phyloP scores from a whole-genome alignment of 2,888 invertebrate species.

The Coleophora deauratella region DNA sequence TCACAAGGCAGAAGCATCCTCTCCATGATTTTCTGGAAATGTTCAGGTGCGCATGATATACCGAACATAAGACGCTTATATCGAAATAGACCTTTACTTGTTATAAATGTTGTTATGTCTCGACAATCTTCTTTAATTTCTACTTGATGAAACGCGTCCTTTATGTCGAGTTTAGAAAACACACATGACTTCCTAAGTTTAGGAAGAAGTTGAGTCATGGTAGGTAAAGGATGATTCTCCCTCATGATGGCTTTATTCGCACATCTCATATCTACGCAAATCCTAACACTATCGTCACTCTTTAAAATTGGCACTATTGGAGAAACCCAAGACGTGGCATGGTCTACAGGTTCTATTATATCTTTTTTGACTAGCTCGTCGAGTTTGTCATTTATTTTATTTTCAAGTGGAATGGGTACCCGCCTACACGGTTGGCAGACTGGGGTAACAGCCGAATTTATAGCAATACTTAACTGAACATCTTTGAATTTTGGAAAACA shows the following conservation, averaged over 20 bases:
- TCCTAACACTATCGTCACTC: background rate
- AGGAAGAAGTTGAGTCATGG: constrained; percentile 19
- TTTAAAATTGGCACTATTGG: background rate
- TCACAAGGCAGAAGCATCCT: constrained; percentile 17
- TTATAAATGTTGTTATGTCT: constrained; percentile 18
- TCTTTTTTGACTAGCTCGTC: background rate
- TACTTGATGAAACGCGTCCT: constrained; percentile 17
- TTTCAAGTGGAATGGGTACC: constrained; percentile 7
- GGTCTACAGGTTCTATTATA: background rate
- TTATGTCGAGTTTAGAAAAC: constrained; percentile 16
- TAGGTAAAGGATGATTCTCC: constrained; percentile 17
- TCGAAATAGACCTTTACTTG: constrained; percentile 17
- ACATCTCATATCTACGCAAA: background rate
- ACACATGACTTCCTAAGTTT: constrained; percentile 16
- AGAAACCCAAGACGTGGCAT: background rate
- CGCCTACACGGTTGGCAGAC: constrained; percentile 17
- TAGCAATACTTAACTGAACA: constrained; percentile 6
- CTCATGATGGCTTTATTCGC: constrained; percentile 14
- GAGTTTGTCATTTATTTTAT: background rate
- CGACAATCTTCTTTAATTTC: constrained; percentile 11
- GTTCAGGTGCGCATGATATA: constrained; percentile 27
- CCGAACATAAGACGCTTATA: constrained; percentile 29
- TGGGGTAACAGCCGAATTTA: constrained; percentile 6
- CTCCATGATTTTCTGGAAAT: constrained; percentile 24
- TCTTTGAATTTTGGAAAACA: constrained; percentile 14